Percentiles rank a stretch among this genome's conserved stretches.
Evolutionary conservation across 2,888 invertebrate genomes (phyloP).

Genomic region (Xestia sexstrigata): DNA sequence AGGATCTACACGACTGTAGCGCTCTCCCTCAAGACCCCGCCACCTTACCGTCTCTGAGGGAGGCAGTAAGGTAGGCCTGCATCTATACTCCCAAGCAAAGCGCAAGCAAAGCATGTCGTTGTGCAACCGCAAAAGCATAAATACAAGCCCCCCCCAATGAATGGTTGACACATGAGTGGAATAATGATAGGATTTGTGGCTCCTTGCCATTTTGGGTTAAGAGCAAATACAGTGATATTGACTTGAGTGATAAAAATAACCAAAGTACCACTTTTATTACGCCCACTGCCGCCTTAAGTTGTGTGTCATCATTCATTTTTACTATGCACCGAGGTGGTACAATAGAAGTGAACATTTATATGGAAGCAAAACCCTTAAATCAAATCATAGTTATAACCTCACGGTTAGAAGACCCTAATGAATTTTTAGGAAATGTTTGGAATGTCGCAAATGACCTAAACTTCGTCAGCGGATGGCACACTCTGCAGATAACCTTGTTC

Average conservation of each 20-base stretch:
- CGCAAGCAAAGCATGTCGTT: too few species aligned
- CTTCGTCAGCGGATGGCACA: conserved; percentile 32
- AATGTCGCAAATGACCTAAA: not conserved
- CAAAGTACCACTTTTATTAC: conserved; percentile 70
- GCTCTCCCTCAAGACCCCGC: too few species aligned
- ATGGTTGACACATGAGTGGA: conserved; percentile 66
- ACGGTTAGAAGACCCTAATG: not conserved
- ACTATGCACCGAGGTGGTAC: not conserved
- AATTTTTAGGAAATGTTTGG: not conserved
- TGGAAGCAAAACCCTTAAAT: not conserved
- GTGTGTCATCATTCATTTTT: conserved; percentile 27
- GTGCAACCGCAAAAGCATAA: too few species aligned
- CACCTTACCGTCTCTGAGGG: too few species aligned
- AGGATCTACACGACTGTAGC: too few species aligned
- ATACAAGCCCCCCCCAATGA: too few species aligned
- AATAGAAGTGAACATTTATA: conserved; percentile 29
- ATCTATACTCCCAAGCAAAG: too few species aligned
- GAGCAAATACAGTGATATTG: conserved; percentile 42
- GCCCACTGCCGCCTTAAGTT: conserved; percentile 41
- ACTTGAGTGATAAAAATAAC: conserved; percentile 55
- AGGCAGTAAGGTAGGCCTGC: too few species aligned
- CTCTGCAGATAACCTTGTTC: conserved; percentile 19
- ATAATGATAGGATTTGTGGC: conserved; percentile 58
- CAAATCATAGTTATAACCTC: not conserved
- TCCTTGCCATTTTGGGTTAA: conserved; percentile 64